Conservation (phyloP, 2,113 vertebrate species). For the Rhinopomastus cyanomelas region DNA sequence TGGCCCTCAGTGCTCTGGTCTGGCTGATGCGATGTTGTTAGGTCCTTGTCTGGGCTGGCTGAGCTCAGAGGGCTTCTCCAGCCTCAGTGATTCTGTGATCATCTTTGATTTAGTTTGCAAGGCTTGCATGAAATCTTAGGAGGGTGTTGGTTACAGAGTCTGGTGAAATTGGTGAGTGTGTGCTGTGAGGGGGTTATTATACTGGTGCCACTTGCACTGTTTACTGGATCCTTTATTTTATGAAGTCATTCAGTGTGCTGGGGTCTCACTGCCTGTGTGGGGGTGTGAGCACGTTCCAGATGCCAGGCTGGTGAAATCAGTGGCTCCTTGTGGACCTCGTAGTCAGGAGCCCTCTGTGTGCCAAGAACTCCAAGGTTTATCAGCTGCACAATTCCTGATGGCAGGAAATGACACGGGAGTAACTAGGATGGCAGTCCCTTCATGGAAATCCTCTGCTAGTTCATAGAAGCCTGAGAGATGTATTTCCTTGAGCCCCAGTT, state of each 20-base stretch:
- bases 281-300: not conserved
- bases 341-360: not conserved
- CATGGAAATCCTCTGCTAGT: not conserved
- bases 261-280: not conserved
- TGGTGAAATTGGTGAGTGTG: not conserved
- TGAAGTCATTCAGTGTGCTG: not conserved
- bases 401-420: not conserved
- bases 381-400: not conserved
- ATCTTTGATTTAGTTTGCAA: not conserved
- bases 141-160: not conserved
- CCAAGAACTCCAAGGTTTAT: not conserved
- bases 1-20: too few species aligned
- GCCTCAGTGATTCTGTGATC: not conserved
- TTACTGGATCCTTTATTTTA: not conserved
- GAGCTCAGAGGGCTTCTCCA: too few species aligned
- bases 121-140: not conserved
- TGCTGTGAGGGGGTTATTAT: not conserved
- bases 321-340: not conserved
- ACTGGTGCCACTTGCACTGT: not conserved
- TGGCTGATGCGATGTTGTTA: too few species aligned
- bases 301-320: not conserved
- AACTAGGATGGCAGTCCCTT: not conserved
- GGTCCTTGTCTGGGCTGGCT: too few species aligned
- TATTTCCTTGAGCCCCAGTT: not conserved
- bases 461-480: not conserved